Evolutionary conservation across 2,113 vertebrate genomes (phyloP), one percentile per base, ranked within the genome.

Genomic region (Rhinolophus sinicus): DNA sequence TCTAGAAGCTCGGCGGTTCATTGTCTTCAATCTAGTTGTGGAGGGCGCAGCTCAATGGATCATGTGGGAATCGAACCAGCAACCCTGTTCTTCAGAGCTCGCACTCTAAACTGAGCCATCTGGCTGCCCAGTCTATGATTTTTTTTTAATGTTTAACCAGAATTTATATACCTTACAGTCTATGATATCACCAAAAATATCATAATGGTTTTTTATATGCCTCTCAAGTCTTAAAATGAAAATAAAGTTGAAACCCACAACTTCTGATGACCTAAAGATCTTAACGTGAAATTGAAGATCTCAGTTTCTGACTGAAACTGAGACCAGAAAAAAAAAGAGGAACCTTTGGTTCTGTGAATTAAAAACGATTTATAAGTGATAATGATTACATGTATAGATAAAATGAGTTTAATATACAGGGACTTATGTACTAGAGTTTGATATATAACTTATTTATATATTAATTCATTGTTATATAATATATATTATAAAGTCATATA

Each of bases 181-280:
- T 92, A 82, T 8, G 14, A 28, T 40, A 56, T 22, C 24, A 80
- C 28, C 16, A 54, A 78, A 83, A 56, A 62, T 26, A 65, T 67
- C 47, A 76, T 33, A 56, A 52, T 15, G 18, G 22, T 62, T 13
- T 52, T 92, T 72, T 33, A 24, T 24, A 81, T 19, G 22, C 15
- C n/a, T 90, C 60, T 11, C 10, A 73, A 56, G 18, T 65, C 35
- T 35, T 80, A 91, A 81, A 85, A 67, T 72, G 40, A 75, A 92
- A 95, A 87, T 80, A 30, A 81, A 87, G 13, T 15, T 82, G 44
- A 83, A 77, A 83, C 28, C 72, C 58, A 75, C 22, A 93, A 64
- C 82, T 94, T 89, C 85, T 86, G 28, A 95, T 77, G 35, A 67
- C 60, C 33, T 94, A 80, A 92, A 21, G 21, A 84, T 84, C 47